Evolutionary conservation across 2,888 invertebrate species (phyloP), one percentile per base, ranked within the genome.

Genomic region (Acrobasis consociella): DNA sequence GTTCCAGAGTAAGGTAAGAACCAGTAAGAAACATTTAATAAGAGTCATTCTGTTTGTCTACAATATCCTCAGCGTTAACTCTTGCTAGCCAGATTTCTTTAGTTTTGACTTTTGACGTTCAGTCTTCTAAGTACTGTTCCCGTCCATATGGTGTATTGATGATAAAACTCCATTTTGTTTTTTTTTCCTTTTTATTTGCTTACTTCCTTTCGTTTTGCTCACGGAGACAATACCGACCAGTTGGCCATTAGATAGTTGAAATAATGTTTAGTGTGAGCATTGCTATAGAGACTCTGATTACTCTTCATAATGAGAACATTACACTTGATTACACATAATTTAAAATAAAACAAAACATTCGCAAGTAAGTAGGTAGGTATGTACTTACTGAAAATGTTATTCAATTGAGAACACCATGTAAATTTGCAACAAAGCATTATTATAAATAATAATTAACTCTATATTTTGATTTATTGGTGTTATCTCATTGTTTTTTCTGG

Each of bases 1-100:
- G 91, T 88, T 91, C 91, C 85, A 87, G 91, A 86, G 75, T 91
- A 80, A 86, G 91, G 91, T 90, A 86, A 80, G 70, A 74, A 69
- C 60, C 65, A n/a, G n/a, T n/a, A n/a, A n/a, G n/a, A n/a, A n/a
- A n/a, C n/a, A n/a, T n/a, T n/a, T n/a, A n/a, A n/a, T n/a, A n/a
- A n/a, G n/a, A n/a, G n/a, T n/a, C n/a, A 64, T 51, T 70, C 10
- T 58, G 51, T 49, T 49, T 55, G 13, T 49, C 13, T 52, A 15
- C 15, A 46, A 9, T 53, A 2, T 15, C 17, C 3, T 7, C 17
- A n/a, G 42, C 13, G 8, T 42, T 16, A 42, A 11, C 10, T 46
- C 11, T 13, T 17, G 46, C 10, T 17, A 17, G 8, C 42, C 22
- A 17, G n/a, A 39, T 15, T 39, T 15, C 37, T 37, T 15, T 2